phyloP scores from a whole-genome alignment of 2,797 vertebrate species.

The Sebastes dallii region DNA sequence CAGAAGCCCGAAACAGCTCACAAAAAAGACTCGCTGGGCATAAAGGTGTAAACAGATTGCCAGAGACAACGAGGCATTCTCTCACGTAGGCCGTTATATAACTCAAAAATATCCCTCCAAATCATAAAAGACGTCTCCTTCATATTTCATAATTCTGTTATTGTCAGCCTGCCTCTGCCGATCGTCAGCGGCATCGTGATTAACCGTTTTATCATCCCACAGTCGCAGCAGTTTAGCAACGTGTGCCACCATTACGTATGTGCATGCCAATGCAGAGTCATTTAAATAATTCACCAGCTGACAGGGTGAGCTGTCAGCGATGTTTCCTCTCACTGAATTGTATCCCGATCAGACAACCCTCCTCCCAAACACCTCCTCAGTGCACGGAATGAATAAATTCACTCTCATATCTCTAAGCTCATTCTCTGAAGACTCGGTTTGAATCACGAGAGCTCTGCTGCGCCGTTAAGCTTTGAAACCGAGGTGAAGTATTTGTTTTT shows the following conservation, averaged over 20 bases:
- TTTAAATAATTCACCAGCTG: constrained; percentile 71
- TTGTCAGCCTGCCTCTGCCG: constrained; percentile 19
- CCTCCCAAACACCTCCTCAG: constrained; percentile 36
- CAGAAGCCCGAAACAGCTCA: not conserved
- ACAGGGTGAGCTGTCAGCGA: constrained; percentile 56
- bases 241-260: constrained; percentile 26
- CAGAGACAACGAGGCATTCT: constrained; percentile 28
- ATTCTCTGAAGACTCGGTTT: constrained; percentile 20
- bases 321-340: constrained; percentile 45
- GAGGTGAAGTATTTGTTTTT: constrained; percentile 52
- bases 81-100: constrained; percentile 25
- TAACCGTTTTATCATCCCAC: constrained; percentile 33
- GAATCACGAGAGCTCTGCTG: constrained; percentile 7
- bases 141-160: constrained; percentile 21
- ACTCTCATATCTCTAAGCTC: constrained; percentile 35
- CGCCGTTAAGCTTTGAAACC: not conserved
- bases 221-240: constrained; percentile 24
- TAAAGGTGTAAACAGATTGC: constrained; percentile 39
- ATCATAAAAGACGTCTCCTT: constrained; percentile 30
- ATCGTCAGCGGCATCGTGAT: constrained; percentile 42
- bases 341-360: constrained; percentile 29
- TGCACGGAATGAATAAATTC: constrained; percentile 44
- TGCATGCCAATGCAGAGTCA: constrained; percentile 38
- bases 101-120: constrained; percentile 31
- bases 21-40: constrained; percentile 20